Percentiles rank a stretch among this genome's conserved stretches.
Evolutionary conservation across 2,797 vertebrate genomes (phyloP).

Genomic region (Pyrocephalus nanus): DNA sequence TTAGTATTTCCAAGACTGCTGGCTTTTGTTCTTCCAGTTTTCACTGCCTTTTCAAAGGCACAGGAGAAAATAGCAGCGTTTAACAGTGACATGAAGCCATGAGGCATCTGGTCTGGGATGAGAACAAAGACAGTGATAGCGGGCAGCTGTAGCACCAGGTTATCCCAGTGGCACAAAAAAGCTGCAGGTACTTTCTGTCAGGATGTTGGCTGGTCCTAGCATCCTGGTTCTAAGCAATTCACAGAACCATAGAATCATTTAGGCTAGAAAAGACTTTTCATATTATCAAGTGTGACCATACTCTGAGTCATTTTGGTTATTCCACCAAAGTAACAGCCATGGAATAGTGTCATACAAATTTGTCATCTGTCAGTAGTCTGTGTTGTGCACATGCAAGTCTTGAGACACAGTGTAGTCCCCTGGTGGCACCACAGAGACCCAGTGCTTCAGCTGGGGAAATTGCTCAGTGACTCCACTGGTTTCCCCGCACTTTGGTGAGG

Average conservation of each 20-base stretch:
- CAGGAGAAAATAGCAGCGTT: neutral
- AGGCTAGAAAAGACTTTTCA: neutral
- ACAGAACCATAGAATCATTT: neutral
- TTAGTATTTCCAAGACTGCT: neutral
- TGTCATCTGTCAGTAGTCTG: neutral
- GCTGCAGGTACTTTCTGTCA: neutral
- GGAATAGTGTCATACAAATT: neutral
- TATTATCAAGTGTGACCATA: neutral
- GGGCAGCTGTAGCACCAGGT: neutral
- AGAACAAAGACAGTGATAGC: neutral
- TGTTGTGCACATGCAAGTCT: neutral
- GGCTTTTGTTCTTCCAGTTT: neutral
- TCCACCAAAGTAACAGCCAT: neutral
- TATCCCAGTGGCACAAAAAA: neutral
- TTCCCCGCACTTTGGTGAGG: fast-evolving
- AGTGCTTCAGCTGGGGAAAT: neutral
- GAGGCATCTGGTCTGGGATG: neutral
- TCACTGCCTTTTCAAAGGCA: neutral
- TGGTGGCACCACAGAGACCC: fast-evolving
- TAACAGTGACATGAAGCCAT: neutral
- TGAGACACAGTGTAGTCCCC: neutral
- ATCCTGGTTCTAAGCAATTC: neutral
- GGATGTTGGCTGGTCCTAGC: neutral
- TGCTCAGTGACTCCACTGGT: neutral
- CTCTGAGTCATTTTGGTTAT: neutral